These are phyloP conservation scores for Acridotheres tristis DNA, from an alignment of 2,797 vertebrate genomes.

Conservation along the genomic window DNA sequence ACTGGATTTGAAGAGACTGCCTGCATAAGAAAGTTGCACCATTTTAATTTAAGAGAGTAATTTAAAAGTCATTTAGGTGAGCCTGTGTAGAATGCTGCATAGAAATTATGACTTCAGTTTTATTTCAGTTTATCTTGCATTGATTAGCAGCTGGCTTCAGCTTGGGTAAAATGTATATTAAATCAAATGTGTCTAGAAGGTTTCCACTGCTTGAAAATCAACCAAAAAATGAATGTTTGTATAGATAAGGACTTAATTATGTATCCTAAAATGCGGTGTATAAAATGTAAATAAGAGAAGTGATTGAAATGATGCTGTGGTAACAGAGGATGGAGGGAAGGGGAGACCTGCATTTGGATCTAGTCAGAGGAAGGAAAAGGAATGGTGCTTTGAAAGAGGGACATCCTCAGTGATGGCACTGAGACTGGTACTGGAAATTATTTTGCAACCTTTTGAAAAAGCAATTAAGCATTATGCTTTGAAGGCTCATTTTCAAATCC, in stretches of 20 bases:
- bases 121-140: slow-evolving; percentile 43
- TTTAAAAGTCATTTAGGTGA: slow-evolving; percentile 39
- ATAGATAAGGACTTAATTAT: slow-evolving; percentile 56
- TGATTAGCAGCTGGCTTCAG: slow-evolving; percentile 59
- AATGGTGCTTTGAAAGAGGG: not conserved
- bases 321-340: not conserved
- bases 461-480: slow-evolving; percentile 18
- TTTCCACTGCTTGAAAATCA: slow-evolving; percentile 51
- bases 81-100: not conserved
- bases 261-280: slow-evolving; percentile 6
- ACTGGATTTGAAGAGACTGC: not conserved
- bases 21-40: not conserved
- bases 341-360: not conserved
- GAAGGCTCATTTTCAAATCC: not conserved
- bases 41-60: slow-evolving; percentile 33
- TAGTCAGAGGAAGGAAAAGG: not conserved
- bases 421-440: not conserved
- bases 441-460: slow-evolving; percentile 13
- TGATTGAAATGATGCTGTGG: slow-evolving; percentile 27
- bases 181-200: slow-evolving; percentile 53
- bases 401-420: not conserved
- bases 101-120: slow-evolving; percentile 34
- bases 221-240: slow-evolving; percentile 45
- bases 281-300: slow-evolving; percentile 37
- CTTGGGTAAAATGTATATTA: slow-evolving; percentile 31